Percentiles rank a stretch among this genome's conserved stretches.
phyloP scores from a whole-genome alignment of 2,113 vertebrate species.

The Phoxinus phoxinus region DNA sequence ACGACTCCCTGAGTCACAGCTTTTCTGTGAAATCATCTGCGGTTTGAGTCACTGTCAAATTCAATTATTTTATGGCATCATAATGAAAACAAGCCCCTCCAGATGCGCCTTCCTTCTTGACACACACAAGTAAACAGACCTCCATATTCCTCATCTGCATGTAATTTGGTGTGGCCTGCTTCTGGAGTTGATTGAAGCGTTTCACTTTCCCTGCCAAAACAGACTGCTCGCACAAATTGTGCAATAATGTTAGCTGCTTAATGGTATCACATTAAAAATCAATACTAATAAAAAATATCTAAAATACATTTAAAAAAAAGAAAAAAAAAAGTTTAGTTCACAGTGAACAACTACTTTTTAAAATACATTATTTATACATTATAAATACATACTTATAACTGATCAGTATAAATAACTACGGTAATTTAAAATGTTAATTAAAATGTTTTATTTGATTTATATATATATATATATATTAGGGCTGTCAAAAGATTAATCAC shows the following conservation, averaged over 20 bases:
- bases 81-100: slow-evolving; percentile 44
- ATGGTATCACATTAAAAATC: too few relatives aligned
- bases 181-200: slow-evolving; percentile 15
- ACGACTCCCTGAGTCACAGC: slow-evolving; percentile 52
- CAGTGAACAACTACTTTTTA: too few relatives aligned
- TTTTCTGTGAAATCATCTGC: slow-evolving; percentile 34
- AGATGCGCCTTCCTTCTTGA: slow-evolving; percentile 17
- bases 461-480: too few relatives aligned
- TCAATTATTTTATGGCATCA: slow-evolving; percentile 24
- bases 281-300: too few relatives aligned
- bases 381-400: too few relatives aligned
- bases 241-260: background rate
- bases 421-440: too few relatives aligned
- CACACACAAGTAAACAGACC: slow-evolving; percentile 24
- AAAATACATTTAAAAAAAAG: too few relatives aligned
- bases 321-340: too few relatives aligned
- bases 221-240: background rate
- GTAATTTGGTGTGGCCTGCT: slow-evolving; percentile 4
- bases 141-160: slow-evolving; percentile 14
- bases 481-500: too few relatives aligned
- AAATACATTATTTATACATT: too few relatives aligned
- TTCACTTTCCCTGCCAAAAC: background rate
- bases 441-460: too few relatives aligned
- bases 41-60: slow-evolving; percentile 37
- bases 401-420: too few relatives aligned